These are phyloP conservation scores for Grammomys surdaster DNA, from an alignment of 2,113 vertebrate genomes.

Conservation along the genomic window DNA sequence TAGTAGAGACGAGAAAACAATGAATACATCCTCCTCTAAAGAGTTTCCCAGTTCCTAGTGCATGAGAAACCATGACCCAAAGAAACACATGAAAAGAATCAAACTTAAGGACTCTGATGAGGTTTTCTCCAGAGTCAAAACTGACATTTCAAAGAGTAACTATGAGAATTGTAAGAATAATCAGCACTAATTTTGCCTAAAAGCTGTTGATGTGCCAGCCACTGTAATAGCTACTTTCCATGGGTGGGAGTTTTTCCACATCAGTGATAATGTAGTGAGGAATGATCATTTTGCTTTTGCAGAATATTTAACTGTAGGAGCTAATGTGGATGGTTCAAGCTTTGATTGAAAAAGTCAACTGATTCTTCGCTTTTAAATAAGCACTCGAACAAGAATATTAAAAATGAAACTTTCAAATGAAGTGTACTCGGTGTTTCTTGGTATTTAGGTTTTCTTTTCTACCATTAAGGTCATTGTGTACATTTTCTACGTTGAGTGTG, in stretches of 20 bases:
- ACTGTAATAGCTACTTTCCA: not conserved
- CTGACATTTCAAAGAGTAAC: conserved; percentile 25
- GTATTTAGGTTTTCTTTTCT: not conserved
- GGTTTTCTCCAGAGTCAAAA: not conserved
- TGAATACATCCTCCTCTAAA: not conserved
- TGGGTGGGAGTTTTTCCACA: not conserved
- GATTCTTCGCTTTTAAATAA: conserved; percentile 38
- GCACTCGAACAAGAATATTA: conserved; percentile 1
- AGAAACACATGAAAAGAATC: not conserved
- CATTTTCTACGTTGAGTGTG: not conserved
- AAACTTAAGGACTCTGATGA: not conserved
- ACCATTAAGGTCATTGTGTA: not conserved
- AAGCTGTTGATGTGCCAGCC: not conserved
- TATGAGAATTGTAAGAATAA: conserved; percentile 1
- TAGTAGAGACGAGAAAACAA: not conserved
- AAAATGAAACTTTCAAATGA: not conserved
- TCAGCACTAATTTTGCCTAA: not conserved
- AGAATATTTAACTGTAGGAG: not conserved
- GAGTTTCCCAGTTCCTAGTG: not conserved
- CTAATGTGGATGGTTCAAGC: not conserved
- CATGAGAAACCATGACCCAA: not conserved
- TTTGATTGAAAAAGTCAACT: conserved; percentile 1
- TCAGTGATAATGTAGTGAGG: not conserved
- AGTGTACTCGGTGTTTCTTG: not conserved
- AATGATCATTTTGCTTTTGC: conserved; percentile 14